phyloP scores from a whole-genome alignment of 2,888 invertebrate genomes.

The Pilophorus perplexus region DNA sequence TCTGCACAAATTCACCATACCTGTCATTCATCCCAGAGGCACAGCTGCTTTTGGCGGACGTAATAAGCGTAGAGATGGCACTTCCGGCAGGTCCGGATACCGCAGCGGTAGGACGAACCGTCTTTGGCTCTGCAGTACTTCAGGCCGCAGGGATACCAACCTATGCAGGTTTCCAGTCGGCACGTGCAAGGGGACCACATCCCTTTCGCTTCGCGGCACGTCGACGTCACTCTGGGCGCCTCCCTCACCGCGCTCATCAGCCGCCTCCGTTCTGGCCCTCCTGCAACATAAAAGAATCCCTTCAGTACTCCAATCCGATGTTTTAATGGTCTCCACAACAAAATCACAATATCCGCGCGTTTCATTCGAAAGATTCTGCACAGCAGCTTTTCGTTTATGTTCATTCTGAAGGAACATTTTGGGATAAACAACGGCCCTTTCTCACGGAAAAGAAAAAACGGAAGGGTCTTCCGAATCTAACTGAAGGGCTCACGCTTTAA shows the following conservation, averaged over 20 bases:
- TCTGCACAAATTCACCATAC: too few species aligned
- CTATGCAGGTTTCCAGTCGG: slow-evolving; percentile 82
- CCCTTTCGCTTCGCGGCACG: slow-evolving; percentile 67
- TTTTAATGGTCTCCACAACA: too few species aligned
- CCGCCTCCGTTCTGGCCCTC: slow-evolving; percentile 65
- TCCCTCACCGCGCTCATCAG: slow-evolving; percentile 64
- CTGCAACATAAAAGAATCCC: too few species aligned
- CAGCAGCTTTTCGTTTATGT: too few species aligned
- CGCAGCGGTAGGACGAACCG: slow-evolving; percentile 65
- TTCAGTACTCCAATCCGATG: too few species aligned
- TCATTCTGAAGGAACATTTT: too few species aligned
- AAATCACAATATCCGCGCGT: too few species aligned
- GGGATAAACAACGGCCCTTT: too few species aligned
- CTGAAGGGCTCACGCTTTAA: too few species aligned
- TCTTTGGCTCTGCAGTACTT: slow-evolving; percentile 89
- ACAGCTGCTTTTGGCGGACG: slow-evolving; percentile 76
- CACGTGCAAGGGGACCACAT: slow-evolving; percentile 76
- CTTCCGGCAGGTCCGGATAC: slow-evolving; percentile 91
- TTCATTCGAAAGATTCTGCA: too few species aligned
- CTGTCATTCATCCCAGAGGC: slow-evolving; percentile 75
- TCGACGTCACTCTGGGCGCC: slow-evolving; percentile 55
- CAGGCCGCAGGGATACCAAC: slow-evolving; percentile 94
- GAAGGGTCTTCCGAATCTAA: too few species aligned
- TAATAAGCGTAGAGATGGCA: slow-evolving; percentile 86
- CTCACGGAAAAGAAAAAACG: too few species aligned